A percentile compares a stretch with the other conserved stretches of the same genome.
Evolutionary conservation across 2,797 vertebrate genomes (phyloP).

Genomic region (Mycteria americana): DNA sequence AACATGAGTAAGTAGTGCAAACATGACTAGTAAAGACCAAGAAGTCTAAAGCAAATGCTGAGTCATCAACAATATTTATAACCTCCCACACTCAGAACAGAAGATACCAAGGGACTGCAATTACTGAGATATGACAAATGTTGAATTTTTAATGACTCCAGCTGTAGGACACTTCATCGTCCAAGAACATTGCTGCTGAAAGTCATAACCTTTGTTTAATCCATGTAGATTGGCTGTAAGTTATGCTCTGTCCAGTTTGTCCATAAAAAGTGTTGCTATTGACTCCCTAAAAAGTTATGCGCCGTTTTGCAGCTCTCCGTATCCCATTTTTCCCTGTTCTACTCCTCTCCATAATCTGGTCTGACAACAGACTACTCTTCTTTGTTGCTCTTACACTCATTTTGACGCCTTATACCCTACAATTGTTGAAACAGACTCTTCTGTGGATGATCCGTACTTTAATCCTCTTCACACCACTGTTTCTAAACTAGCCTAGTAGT

Average conservation of each 20-base stretch:
- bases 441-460: background rate
- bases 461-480: background rate
- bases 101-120: conserved; percentile 24
- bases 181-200: background rate
- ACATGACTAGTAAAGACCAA: background rate
- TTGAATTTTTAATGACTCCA: conserved; percentile 45
- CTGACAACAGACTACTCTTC: background rate
- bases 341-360: background rate
- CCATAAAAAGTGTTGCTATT: background rate
- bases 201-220: background rate
- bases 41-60: conserved; percentile 48
- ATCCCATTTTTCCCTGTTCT: background rate
- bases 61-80: conserved; percentile 59
- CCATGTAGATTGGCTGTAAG: rapidly evolving
- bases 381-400: background rate
- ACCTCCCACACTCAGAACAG: conserved; percentile 29
- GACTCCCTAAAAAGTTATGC: background rate
- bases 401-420: background rate
- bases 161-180: conserved; percentile 8
- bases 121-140: conserved; percentile 42
- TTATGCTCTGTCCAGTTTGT: background rate
- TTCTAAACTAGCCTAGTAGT: background rate
- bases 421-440: rapidly evolving
- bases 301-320: background rate
- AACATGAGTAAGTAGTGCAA: background rate